Conservation (phyloP, 2,888 invertebrate genomes). For the Acutogordius australiensis region DNA sequence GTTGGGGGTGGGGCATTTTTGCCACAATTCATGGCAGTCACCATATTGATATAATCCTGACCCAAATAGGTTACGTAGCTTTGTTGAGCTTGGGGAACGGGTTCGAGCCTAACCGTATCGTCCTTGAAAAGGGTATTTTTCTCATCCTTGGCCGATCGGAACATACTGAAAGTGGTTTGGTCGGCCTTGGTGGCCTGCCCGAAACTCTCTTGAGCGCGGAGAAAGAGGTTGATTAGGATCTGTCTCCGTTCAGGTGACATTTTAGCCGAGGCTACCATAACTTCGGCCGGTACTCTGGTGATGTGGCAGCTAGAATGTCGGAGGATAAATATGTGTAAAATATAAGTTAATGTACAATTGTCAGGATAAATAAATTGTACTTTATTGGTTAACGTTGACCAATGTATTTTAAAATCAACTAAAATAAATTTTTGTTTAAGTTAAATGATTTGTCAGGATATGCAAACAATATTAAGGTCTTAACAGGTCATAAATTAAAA, state of each 20-base stretch:
- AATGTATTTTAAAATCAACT: no score
- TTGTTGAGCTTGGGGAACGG: not conserved
- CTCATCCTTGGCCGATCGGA: not conserved
- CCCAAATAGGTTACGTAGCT: not conserved
- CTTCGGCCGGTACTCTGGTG: conserved; percentile 4
- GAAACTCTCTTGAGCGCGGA: conserved; percentile 8
- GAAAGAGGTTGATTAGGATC: not conserved
- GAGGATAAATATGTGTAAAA: not conserved
- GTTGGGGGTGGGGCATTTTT: not conserved
- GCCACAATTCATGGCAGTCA: not conserved
- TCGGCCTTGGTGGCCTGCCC: conserved; percentile 31
- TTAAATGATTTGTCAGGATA: no score
- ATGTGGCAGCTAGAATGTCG: not conserved
- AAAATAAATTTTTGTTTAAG: no score
- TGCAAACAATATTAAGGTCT: no score
- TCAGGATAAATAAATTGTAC: no score
- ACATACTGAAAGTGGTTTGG: conserved; percentile 39
- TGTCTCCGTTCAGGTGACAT: not conserved
- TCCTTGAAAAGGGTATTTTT: conserved; percentile 1
- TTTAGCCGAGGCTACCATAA: not conserved
- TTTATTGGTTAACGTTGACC: no score
- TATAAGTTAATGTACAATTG: not conserved
- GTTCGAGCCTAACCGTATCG: not conserved
- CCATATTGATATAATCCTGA: not conserved
- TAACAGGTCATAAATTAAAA: no score